Percentiles rank a stretch among this genome's conserved stretches.
These are phyloP conservation scores for Anseranas semipalmata DNA, from an alignment of 2,113 vertebrate species.

Conservation along the genomic window DNA sequence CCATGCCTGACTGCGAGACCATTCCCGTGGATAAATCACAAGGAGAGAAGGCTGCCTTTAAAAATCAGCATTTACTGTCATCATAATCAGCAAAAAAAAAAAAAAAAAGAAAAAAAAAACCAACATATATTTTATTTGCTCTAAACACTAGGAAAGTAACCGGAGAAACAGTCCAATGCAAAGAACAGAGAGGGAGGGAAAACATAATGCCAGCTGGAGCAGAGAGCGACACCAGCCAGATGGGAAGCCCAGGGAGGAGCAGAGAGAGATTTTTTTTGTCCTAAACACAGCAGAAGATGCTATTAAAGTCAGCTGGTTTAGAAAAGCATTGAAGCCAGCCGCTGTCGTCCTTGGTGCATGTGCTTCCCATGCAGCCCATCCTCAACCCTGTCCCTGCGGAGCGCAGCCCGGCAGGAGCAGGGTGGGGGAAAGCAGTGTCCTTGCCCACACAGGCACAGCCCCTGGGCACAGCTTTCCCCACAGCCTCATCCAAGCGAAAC, in stretches of 20 bases:
- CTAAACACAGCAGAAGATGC: not conserved
- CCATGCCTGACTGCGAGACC: fast-evolving
- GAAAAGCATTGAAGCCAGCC: not conserved
- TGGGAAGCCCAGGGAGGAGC: not conserved
- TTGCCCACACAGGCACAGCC: fast-evolving
- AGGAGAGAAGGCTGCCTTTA: not conserved
- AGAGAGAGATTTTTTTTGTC: not conserved
- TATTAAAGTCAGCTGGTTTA: not conserved
- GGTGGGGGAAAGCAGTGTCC: not conserved
- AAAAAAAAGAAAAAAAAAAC: fast-evolving
- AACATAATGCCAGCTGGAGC: not conserved
- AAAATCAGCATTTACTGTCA: conserved; percentile 53
- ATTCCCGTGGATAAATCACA: not conserved
- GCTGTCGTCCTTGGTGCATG: not conserved
- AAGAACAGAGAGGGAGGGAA: not conserved
- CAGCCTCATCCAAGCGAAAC: fast-evolving
- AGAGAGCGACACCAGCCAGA: not conserved
- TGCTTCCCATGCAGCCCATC: fast-evolving
- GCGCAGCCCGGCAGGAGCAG: fast-evolving
- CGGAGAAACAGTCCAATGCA: not conserved
- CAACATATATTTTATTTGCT: not conserved
- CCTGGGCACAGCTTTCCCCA: not conserved
- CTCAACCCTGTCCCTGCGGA: not conserved
- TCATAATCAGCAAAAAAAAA: not conserved
- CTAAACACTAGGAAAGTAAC: not conserved